A percentile compares a stretch with the other conserved stretches of the same genome.
Conservation (phyloP, 1,140 invertebrate genomes). For the Ganaspis sp. region DNA sequence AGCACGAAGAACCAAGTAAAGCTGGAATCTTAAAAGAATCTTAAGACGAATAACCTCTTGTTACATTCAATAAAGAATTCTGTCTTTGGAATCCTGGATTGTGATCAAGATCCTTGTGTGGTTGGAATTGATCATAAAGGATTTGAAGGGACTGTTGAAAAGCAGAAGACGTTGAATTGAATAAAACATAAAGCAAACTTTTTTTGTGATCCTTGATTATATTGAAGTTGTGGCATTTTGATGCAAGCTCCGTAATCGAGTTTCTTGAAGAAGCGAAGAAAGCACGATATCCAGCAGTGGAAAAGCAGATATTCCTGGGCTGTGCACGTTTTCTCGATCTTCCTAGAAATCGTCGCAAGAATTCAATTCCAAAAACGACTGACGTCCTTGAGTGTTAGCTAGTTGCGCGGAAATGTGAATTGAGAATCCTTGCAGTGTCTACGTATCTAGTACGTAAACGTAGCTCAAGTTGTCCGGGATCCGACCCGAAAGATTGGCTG, state of each 20-base stretch:
- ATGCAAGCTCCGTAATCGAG: conserved; percentile 2
- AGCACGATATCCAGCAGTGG: background rate
- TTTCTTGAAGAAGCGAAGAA: conserved; percentile 9
- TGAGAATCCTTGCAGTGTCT: conserved; percentile 8
- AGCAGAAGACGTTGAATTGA: background rate
- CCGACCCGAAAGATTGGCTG: conserved; percentile 60
- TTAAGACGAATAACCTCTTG: conserved; percentile 9
- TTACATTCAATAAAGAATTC: conserved; percentile 14
- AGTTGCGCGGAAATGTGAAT: background rate
- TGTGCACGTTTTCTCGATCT: conserved; percentile 19
- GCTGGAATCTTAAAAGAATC: background rate
- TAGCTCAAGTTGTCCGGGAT: conserved; percentile 37
- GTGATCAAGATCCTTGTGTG: background rate
- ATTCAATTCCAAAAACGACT: conserved; percentile 20
- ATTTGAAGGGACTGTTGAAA: background rate
- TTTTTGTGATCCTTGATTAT: conserved; percentile 6
- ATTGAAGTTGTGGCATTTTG: conserved; percentile 23
- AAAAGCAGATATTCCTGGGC: background rate
- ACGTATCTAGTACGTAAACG: background rate
- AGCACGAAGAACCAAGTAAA: too few relatives aligned
- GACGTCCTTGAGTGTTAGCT: conserved; percentile 12
- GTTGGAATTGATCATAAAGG: background rate
- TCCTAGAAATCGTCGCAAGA: conserved; percentile 22
- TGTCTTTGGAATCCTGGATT: background rate
- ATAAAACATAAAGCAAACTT: conserved; percentile 8